A percentile compares a stretch with the other conserved stretches of the same genome.
phyloP scores from a whole-genome alignment of 64 coral and sea anemone species.

The Hydrozoanthus tunicans region DNA sequence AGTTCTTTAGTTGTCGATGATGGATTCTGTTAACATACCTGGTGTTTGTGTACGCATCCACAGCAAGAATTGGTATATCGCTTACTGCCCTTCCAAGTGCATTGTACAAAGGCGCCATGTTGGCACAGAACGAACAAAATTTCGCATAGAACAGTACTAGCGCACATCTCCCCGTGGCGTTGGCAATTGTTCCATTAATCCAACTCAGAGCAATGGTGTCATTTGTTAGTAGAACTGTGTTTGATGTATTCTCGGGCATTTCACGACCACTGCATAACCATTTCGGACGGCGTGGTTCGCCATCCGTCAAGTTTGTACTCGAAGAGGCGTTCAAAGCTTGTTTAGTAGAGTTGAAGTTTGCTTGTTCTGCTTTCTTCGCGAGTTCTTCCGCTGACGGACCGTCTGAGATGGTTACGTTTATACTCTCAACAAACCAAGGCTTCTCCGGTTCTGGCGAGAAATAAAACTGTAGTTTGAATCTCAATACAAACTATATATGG shows the following conservation, averaged over 20 bases:
- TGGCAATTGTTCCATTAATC: constrained; percentile 72
- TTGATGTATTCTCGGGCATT: constrained; percentile 34
- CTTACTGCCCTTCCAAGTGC: constrained; percentile 82
- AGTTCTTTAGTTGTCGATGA: neutral
- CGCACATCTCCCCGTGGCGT: constrained; percentile 79
- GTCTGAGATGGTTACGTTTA: constrained; percentile 14
- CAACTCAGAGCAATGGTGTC: constrained; percentile 37
- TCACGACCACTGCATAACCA: constrained; percentile 73
- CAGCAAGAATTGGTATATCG: constrained; percentile 79
- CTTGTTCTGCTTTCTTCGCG: constrained; percentile 2
- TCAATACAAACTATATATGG: neutral
- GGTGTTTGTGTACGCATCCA: constrained; percentile 88
- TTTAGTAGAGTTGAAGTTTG: constrained; percentile 35
- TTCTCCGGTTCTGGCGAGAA: constrained; percentile 15
- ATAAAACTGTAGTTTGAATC: neutral
- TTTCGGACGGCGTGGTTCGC: constrained; percentile 52
- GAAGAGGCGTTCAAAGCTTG: neutral
- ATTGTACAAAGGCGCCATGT: constrained; percentile 90
- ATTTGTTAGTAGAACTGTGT: constrained; percentile 68
- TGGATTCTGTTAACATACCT: constrained; percentile 49
- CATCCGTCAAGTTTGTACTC: neutral
- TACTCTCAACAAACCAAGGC: constrained; percentile 12
- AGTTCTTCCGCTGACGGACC: constrained; percentile 23
- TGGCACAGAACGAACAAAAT: constrained; percentile 86
- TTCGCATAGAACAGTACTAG: constrained; percentile 91